Evolutionary conservation across 2,888 invertebrate genomes (phyloP), one percentile per base, ranked within the genome.

Genomic region (Drosophila nigricruria): DNA sequence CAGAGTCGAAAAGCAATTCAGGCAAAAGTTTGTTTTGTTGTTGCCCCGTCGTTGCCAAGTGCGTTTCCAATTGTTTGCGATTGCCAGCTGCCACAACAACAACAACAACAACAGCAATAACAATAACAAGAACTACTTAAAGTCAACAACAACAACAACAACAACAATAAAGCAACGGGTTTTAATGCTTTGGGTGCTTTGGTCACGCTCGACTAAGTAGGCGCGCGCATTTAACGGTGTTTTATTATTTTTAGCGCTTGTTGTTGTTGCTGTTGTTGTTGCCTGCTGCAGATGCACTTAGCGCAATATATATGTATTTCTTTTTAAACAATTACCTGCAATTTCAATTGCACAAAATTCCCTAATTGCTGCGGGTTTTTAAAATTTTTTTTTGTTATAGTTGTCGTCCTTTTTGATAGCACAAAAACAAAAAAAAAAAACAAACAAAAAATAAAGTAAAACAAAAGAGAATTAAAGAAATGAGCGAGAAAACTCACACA

Each of bases 161-260:
- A 18, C 18, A 62, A 12, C 42, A 50, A 30, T 16, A 66, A 20
- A 49, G 30, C 45, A 53, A 32, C 38, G 56, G 42, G 40, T 27
- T 27, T 47, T n/a, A 47, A 30, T 49, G 65, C 58, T 70, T 74
- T 67, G 56, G 75, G 40, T 42, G 65, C 58, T 70, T 75, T 67
- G 56, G 75, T 18, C 47, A 69, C 56, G 76, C 76, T 69, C 59
- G 56, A 60, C 64, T 69, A 52, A 72, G 10, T 56, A 62, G 59
- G 61, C 71, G 67, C 64, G 68, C 69, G 71, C 68, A 61, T 59
- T 76, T 73, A 76, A 76, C 75, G 56, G 68, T 76, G 76, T 65
- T 76, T 73, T 76, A 76, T 77, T 62, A 68, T 54, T 65, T 65
- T 69, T 50, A 72, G 56, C 64, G 68, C 57, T 32, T 45, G 16